These are phyloP conservation scores for Ips typographus DNA, from an alignment of 1,140 invertebrate species.

Conservation along the genomic window DNA sequence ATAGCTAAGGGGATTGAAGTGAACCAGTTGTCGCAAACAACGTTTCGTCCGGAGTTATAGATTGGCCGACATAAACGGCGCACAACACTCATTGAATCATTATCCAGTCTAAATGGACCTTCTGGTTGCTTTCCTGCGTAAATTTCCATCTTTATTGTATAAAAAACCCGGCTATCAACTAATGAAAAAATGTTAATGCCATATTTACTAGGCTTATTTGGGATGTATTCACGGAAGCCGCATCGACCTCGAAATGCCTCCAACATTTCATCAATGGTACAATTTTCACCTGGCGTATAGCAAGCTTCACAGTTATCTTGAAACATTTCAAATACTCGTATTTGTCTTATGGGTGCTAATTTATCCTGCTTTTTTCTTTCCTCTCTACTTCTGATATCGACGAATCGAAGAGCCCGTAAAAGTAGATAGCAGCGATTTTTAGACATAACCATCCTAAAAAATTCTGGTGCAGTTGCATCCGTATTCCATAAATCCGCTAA, in stretches of 20 bases:
- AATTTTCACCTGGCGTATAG: slow-evolving; percentile 43
- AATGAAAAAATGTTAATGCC: slow-evolving; percentile 49
- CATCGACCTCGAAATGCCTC: slow-evolving; percentile 51
- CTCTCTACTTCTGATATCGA: slow-evolving; percentile 43
- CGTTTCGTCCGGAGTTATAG: slow-evolving; percentile 44
- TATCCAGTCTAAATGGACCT: slow-evolving; percentile 38
- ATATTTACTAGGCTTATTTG: slow-evolving; percentile 43
- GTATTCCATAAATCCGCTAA: slow-evolving; percentile 44
- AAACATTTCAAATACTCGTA: slow-evolving; percentile 52
- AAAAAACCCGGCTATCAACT: slow-evolving; percentile 40
- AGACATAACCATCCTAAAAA: slow-evolving; percentile 42
- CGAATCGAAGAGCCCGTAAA: slow-evolving; percentile 41
- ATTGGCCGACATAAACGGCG: slow-evolving; percentile 41
- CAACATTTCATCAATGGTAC: slow-evolving; percentile 53
- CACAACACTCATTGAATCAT: slow-evolving; percentile 39
- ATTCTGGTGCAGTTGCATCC: slow-evolving; percentile 39
- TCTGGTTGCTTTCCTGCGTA: slow-evolving; percentile 43
- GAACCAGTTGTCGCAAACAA: slow-evolving; percentile 49
- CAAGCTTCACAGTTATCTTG: slow-evolving; percentile 48
- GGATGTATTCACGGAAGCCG: slow-evolving; percentile 52
- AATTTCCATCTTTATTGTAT: slow-evolving; percentile 43
- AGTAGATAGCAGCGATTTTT: slow-evolving; percentile 45
- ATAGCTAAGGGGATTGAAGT: slow-evolving; percentile 38
- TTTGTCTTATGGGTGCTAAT: slow-evolving; percentile 48
- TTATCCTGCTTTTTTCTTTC: slow-evolving; percentile 42